Conservation (phyloP, 2,888 invertebrate species). For the Protodeltote pygarga region DNA sequence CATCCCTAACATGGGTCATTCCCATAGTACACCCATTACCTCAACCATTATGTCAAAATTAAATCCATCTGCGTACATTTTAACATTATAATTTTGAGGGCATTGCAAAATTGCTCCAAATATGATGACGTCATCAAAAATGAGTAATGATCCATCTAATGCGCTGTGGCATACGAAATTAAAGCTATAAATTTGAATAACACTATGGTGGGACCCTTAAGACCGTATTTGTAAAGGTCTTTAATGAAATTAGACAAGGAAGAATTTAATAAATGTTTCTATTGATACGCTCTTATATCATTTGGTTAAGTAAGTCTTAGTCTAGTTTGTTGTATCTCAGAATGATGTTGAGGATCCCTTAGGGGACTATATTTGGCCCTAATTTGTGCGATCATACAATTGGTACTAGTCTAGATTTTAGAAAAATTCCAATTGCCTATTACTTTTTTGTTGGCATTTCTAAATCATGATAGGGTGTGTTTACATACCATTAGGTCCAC, state of each 20-base stretch:
- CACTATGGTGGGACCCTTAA: constrained; percentile 44
- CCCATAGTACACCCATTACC: constrained; percentile 21
- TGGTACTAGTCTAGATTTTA: constrained; percentile 26
- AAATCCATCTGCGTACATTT: constrained; percentile 42
- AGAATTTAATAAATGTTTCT: constrained; percentile 20
- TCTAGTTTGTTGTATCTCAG: constrained; percentile 2
- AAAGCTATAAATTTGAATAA: constrained; percentile 76
- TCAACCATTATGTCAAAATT: constrained; percentile 45
- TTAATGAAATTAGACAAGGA: constrained; percentile 45
- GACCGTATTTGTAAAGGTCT: constrained; percentile 44
- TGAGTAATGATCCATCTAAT: constrained; percentile 68
- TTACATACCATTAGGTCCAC: too few relatives aligned
- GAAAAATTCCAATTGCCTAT: too few relatives aligned
- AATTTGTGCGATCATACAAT: constrained; percentile 25
- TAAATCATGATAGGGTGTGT: too few relatives aligned
- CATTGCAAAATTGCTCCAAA: constrained; percentile 49
- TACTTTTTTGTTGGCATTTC: too few relatives aligned
- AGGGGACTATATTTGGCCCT: constrained; percentile 21
- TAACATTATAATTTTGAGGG: constrained; percentile 47
- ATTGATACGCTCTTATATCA: constrained; percentile 31
- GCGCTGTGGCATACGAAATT: constrained; percentile 72
- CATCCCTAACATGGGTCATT: constrained; percentile 22
- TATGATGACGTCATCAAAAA: constrained; percentile 67
- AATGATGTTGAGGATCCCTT: constrained; percentile 9
- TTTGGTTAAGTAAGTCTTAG: constrained; percentile 25